Evolutionary conservation across 2,888 invertebrate species (phyloP).

Genomic region (Lithophane ornitopus): DNA sequence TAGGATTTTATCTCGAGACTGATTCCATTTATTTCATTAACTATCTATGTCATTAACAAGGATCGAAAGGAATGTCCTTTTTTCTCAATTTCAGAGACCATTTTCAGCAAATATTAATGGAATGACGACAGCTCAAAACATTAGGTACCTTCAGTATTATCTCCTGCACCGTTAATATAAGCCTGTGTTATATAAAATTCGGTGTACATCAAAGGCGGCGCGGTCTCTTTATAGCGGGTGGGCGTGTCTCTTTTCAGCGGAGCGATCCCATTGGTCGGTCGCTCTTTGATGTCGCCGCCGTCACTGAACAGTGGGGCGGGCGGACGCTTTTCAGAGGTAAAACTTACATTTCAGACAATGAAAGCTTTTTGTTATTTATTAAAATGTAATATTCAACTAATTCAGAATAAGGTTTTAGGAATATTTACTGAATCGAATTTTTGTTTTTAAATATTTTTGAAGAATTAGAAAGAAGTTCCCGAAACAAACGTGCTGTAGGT

Average conservation of each 20-base stretch:
- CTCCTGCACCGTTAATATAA: constrained; percentile 45
- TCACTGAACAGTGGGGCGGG: constrained; percentile 83
- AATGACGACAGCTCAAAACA: constrained; percentile 16
- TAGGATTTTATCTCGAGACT: neutral
- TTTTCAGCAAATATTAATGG: constrained; percentile 12
- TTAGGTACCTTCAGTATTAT: constrained; percentile 48
- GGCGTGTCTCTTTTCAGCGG: constrained; percentile 88
- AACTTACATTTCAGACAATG: constrained; percentile 68
- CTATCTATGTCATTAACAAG: neutral
- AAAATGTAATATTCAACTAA: constrained; percentile 62
- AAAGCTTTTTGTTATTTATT: constrained; percentile 72
- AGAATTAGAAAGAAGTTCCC: neutral
- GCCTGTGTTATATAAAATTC: constrained; percentile 64
- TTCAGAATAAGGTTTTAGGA: constrained; percentile 30
- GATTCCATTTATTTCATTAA: neutral
- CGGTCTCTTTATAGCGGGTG: constrained; percentile 86
- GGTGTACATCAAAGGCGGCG: constrained; percentile 76
- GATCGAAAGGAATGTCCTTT: neutral
- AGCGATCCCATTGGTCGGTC: constrained; percentile 78
- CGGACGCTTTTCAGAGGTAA: constrained; percentile 83
- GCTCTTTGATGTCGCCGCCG: constrained; percentile 77
- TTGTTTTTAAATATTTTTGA: neutral
- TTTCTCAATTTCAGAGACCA: neutral
- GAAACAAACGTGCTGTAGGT: neutral
- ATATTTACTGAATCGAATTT: neutral